These are phyloP conservation scores for Syrista parreyssii DNA, from an alignment of 2,888 invertebrate species.

Conservation along the genomic window DNA sequence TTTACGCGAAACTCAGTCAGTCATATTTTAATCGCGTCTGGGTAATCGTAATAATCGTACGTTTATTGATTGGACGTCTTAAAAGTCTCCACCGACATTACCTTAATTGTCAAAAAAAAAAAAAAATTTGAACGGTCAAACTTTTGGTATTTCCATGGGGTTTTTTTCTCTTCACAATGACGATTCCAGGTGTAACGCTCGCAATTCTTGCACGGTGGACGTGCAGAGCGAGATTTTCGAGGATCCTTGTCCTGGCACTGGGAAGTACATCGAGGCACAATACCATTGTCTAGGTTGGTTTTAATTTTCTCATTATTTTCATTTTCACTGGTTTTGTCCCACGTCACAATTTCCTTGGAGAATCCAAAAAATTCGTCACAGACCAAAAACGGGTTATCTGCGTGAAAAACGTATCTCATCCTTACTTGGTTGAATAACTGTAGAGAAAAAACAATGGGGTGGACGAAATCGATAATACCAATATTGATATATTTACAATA, in stretches of 20 bases:
- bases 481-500: constrained; percentile 23
- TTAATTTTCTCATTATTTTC: constrained; percentile 4
- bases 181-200: constrained; percentile 61
- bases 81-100: not conserved
- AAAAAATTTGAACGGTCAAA: not conserved
- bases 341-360: not conserved
- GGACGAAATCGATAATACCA: constrained; percentile 20
- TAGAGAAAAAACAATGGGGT: constrained; percentile 8
- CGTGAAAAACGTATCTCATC: not conserved
- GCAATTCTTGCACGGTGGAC: constrained; percentile 56
- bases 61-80: not conserved
- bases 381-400: not conserved
- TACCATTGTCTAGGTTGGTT: constrained; percentile 68
- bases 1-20: not conserved
- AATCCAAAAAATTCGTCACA: not conserved
- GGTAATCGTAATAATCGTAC: not conserved
- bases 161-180: constrained; percentile 46
- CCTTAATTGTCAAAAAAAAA: not conserved
- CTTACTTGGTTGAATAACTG: not conserved
- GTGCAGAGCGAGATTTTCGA: constrained; percentile 66
- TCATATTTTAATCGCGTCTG: not conserved
- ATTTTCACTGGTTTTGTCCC: not conserved
- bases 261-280: constrained; percentile 73
- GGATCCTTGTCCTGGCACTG: constrained; percentile 72
- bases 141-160: constrained; percentile 25